Conservation (phyloP, 2,797 vertebrate genomes). For the Cygnus olor region DNA sequence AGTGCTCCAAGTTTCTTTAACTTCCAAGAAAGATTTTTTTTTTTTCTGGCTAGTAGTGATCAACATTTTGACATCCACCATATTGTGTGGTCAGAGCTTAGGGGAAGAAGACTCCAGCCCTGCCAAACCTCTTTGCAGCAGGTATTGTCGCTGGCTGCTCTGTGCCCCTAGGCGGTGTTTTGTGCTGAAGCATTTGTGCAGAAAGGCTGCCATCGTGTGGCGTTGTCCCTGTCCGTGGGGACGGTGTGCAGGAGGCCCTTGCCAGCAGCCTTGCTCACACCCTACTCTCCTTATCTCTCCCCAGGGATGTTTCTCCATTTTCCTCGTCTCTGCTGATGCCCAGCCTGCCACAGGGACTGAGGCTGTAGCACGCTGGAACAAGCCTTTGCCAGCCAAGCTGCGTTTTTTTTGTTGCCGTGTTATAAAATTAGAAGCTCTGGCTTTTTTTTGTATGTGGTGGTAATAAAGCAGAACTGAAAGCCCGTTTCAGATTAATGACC, state of each 20-base stretch:
- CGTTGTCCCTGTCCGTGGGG: background rate
- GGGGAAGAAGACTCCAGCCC: background rate
- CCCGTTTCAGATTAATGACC: background rate
- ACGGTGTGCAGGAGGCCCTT: background rate
- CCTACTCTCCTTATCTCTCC: background rate
- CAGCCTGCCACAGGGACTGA: fast-evolving
- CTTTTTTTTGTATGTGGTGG: background rate
- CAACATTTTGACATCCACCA: background rate
- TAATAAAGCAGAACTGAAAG: background rate
- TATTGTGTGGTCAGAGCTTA: too few relatives aligned
- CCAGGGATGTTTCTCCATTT: background rate
- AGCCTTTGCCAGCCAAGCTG: background rate
- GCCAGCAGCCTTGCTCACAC: background rate
- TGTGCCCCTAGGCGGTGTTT: background rate
- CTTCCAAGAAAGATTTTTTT: background rate
- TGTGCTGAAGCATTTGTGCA: background rate
- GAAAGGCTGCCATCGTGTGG: background rate
- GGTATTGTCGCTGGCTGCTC: background rate
- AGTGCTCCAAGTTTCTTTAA: background rate
- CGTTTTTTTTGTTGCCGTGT: background rate
- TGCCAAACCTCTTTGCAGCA: background rate
- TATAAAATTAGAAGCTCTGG: background rate
- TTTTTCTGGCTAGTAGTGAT: too few relatives aligned
- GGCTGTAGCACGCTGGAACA: background rate
- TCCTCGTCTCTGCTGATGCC: background rate